Evolutionary conservation across 2,113 vertebrate species (phyloP).

Genomic region (Limanda limanda): DNA sequence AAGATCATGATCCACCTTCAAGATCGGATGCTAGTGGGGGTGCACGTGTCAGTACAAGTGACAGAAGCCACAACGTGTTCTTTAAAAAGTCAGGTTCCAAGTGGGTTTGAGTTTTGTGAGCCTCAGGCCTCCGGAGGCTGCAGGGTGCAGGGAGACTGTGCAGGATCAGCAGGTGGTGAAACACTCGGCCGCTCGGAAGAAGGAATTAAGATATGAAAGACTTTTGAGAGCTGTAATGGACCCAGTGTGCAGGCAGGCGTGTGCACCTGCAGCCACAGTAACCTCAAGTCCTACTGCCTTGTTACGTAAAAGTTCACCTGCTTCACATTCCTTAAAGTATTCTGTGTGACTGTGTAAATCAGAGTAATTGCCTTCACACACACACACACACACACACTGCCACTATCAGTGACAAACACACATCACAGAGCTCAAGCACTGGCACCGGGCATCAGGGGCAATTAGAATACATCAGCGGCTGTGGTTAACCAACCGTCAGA

Average conservation of each 20-base stretch:
- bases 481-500: conserved; percentile 54
- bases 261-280: conserved; percentile 59
- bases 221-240: conserved; percentile 54
- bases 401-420: conserved; percentile 62
- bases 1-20: too few relatives aligned
- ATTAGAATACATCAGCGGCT: conserved; percentile 44
- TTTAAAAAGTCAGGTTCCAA: too few relatives aligned
- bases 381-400: conserved; percentile 35
- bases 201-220: conserved; percentile 53
- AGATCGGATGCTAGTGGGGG: too few relatives aligned
- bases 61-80: too few relatives aligned
- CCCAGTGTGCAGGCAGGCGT: conserved; percentile 59
- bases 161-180: conserved; percentile 57
- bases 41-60: too few relatives aligned
- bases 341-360: conserved; percentile 57
- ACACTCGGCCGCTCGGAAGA: conserved; percentile 53
- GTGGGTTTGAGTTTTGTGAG: not conserved
- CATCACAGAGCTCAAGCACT: conserved; percentile 48
- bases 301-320: conserved; percentile 72
- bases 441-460: conserved; percentile 39
- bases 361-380: conserved; percentile 65
- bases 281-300: conserved; percentile 44
- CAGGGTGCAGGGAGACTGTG: conserved; percentile 43
- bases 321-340: conserved; percentile 67
- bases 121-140: not conserved